Conservation (phyloP, 2,113 vertebrate species). For the Prochilodus magdalenae region DNA sequence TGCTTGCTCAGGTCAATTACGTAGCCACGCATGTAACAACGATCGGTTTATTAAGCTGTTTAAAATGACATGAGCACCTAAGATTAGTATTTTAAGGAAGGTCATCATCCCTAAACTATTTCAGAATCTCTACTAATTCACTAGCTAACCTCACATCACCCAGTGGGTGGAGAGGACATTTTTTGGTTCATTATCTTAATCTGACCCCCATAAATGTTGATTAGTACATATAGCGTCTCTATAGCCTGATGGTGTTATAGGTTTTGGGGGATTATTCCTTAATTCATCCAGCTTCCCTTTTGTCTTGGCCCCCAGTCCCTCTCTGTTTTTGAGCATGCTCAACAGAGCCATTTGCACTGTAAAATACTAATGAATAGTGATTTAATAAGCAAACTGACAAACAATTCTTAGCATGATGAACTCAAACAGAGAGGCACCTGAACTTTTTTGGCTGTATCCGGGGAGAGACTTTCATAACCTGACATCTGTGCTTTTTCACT, state of each 20-base stretch:
- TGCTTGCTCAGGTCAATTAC: too few relatives aligned
- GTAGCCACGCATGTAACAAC: too few relatives aligned
- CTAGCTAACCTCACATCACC: too few relatives aligned
- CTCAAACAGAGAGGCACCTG: constrained; percentile 1
- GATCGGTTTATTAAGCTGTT: too few relatives aligned
- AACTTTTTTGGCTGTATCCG: constrained; percentile 13
- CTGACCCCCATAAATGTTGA: too few relatives aligned
- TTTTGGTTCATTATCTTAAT: too few relatives aligned
- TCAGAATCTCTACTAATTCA: too few relatives aligned
- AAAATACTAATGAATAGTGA: not conserved
- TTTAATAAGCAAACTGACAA: not conserved
- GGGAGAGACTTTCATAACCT: constrained; percentile 19
- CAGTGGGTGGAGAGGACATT: too few relatives aligned
- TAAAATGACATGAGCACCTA: too few relatives aligned
- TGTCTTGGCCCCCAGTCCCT: not conserved
- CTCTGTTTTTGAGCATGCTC: not conserved
- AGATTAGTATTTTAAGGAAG: too few relatives aligned
- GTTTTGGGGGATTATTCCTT: not conserved
- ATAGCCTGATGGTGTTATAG: not conserved
- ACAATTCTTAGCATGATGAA: not conserved
- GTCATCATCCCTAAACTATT: too few relatives aligned
- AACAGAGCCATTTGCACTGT: not conserved
- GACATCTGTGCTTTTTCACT: constrained; percentile 27
- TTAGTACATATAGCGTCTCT: too few relatives aligned
- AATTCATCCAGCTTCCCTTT: not conserved